These are phyloP conservation scores for Hycleus cichorii DNA, from an alignment of 1,140 invertebrate genomes.

Conservation along the genomic window DNA sequence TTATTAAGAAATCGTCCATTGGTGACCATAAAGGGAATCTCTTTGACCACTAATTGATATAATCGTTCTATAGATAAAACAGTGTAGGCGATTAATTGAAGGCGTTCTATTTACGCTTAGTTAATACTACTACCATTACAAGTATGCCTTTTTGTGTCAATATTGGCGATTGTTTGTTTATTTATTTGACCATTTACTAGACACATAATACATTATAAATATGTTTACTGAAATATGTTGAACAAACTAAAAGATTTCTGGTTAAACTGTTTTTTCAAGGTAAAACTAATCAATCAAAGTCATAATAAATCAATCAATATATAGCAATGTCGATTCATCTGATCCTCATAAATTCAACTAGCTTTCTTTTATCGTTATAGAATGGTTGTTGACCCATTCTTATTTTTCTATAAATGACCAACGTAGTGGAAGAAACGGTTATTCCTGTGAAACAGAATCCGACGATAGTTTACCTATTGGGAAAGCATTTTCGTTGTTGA, in stretches of 20 bases:
- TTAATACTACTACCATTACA: no score
- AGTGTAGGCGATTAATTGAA: no score
- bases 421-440: conserved; percentile 2
- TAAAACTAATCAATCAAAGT: conserved; percentile 25
- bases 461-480: no score
- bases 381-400: background rate
- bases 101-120: no score
- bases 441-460: no score
- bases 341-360: conserved; percentile 27
- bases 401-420: conserved; percentile 6
- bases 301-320: conserved; percentile 25
- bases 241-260: background rate
- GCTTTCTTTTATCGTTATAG: conserved; percentile 1
- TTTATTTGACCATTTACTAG: no score
- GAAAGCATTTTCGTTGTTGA: no score
- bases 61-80: background rate
- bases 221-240: background rate
- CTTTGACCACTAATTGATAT: background rate
- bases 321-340: conserved; percentile 19
- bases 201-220: background rate
- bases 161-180: no score
- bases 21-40: background rate
- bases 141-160: no score
- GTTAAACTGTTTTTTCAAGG: conserved; percentile 5
- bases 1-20: background rate